A percentile compares a stretch with the other conserved stretches of the same genome.
Conservation (phyloP, 2,797 vertebrate species). For the Mormyrops attenuatus region DNA sequence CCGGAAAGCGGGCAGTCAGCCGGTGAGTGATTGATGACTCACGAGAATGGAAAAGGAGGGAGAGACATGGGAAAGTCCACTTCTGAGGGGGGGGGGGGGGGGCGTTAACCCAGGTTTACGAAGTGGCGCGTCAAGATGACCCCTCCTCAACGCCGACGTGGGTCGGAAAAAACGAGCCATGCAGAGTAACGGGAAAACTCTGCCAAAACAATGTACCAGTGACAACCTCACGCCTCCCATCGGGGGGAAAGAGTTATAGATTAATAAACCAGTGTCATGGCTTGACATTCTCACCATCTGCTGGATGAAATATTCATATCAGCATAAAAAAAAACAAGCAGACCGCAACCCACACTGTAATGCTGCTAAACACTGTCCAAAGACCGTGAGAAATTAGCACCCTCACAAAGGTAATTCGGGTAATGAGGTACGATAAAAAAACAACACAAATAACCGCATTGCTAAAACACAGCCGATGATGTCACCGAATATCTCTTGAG, state of each 20-base stretch:
- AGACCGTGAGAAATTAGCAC: slow-evolving; percentile 22
- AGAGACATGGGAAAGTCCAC: background rate
- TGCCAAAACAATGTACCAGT: slow-evolving; percentile 66
- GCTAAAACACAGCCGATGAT: slow-evolving; percentile 17
- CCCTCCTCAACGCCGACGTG: background rate
- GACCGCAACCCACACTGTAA: slow-evolving; percentile 63
- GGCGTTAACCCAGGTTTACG: slow-evolving; percentile 15
- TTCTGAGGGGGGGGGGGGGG: background rate
- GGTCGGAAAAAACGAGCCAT: background rate
- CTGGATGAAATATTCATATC: slow-evolving; percentile 76
- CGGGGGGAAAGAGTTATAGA: slow-evolving; percentile 57
- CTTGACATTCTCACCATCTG: slow-evolving; percentile 78
- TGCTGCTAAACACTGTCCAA: slow-evolving; percentile 69
- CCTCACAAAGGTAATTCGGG: background rate
- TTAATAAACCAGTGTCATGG: slow-evolving; percentile 75
- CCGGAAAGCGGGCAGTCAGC: background rate
- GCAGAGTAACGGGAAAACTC: slow-evolving; percentile 36
- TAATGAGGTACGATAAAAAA: background rate
- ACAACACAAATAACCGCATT: slow-evolving; percentile 18
- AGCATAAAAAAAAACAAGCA: slow-evolving; percentile 64
- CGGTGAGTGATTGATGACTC: background rate
- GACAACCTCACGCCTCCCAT: slow-evolving; percentile 62
- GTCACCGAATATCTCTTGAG: slow-evolving; percentile 35
- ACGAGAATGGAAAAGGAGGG: background rate
- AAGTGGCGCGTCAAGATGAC: background rate